Percentiles rank a stretch among this genome's conserved stretches.
phyloP scores from a whole-genome alignment of 1,140 invertebrate species.

The Physella acuta region DNA sequence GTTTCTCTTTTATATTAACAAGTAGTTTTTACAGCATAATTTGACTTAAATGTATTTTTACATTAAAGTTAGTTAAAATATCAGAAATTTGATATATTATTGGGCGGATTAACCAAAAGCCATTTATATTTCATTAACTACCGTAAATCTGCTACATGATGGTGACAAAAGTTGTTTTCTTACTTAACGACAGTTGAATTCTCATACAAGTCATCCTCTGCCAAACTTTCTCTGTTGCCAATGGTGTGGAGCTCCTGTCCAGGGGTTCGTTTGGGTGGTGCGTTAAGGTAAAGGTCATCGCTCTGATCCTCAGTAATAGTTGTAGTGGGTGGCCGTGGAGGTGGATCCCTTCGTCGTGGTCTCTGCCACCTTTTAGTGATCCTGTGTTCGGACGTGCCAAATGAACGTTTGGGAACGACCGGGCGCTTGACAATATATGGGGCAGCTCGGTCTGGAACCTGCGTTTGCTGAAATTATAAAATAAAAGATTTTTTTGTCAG shows the following conservation, averaged over 20 bases:
- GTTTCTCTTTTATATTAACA: too few relatives aligned
- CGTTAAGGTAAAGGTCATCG: slow-evolving; percentile 3
- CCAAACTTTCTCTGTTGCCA: slow-evolving; percentile 6
- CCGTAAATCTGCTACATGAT: too few relatives aligned
- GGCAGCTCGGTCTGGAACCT: neutral
- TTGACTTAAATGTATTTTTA: too few relatives aligned
- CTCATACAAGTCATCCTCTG: neutral
- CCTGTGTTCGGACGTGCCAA: slow-evolving; percentile 1
- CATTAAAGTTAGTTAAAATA: too few relatives aligned
- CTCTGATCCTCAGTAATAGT: neutral
- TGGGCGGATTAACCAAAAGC: too few relatives aligned
- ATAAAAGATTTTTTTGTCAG: too few relatives aligned
- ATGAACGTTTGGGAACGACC: neutral
- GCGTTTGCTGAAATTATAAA: too few relatives aligned
- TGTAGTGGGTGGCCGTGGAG: neutral
- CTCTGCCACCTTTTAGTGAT: slow-evolving; percentile 12
- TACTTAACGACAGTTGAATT: neutral
- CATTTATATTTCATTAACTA: too few relatives aligned
- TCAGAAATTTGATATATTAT: too few relatives aligned
- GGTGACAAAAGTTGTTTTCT: neutral
- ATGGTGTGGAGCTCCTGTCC: neutral
- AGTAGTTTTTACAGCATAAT: too few relatives aligned
- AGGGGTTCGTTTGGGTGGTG: neutral
- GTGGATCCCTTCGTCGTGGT: slow-evolving; percentile 9
- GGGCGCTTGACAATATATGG: neutral